Base-by-base conservation (phyloP, 1,140 invertebrate genomes). In the Asobara japonica region DNA sequence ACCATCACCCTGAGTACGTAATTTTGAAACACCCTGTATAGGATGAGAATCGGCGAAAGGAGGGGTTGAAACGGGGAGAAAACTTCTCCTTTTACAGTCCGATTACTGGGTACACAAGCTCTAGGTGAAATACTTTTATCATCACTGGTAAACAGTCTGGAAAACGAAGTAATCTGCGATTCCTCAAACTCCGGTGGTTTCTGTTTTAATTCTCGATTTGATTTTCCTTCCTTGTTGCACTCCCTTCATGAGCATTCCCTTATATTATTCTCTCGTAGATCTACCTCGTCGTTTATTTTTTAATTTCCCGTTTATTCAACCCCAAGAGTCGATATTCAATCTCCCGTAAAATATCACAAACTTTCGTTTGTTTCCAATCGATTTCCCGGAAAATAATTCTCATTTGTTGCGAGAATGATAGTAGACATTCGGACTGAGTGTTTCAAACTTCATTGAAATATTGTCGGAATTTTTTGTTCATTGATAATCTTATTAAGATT, bases 121-220 rank as follows among this genome's bases (percentile, higher is more conserved):
- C 65, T 64, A 65, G 72, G 76, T 74, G 71, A 80, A 80, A 77
- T 77, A 71, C 72, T 77, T 78, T 72, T 74, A 77, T 74, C 72
- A 79, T 80, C 68, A 77, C 77, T 68, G 71, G 51, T 30, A 62
- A 80, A 80, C 75, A 80, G 67, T 56, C 33, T 56, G 64, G 71
- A 76, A 78, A 80, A 76, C 72, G 68, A 69, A 77, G 67, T 73
- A 75, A 78, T 75, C 69, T 74, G 33, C 51, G 41, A 73, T 51
- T 73, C 48, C 51, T 31, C 27, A 65, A 72, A 36, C 51, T 68
- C 51, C 56, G 16, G 60, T 71, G 62, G n/a, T 41, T 56, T 16
- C 8, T 69, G 41, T 30, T 60, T 61, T 38, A 41, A 56, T 69
- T 38, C 22, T 11, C 25, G 33, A 22, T 38, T 71, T 71, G 69